Percentiles rank a stretch among this genome's conserved stretches.
Evolutionary conservation across 2,113 vertebrate species (phyloP).

Genomic region (Marcusenius ussheri): DNA sequence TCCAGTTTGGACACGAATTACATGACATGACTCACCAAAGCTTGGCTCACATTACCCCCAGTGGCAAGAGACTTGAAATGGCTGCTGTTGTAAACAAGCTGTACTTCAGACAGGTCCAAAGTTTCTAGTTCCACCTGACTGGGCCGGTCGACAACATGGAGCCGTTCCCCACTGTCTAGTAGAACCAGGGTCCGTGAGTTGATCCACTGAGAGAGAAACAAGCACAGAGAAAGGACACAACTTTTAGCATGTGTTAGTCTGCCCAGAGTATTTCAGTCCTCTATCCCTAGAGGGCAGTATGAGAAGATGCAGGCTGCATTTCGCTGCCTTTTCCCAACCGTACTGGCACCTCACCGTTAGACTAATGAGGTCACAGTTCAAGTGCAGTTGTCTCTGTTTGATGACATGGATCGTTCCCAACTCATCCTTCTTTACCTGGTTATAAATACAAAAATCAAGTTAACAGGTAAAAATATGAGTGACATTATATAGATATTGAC

Average conservation of each 20-base stretch:
- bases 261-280: not conserved
- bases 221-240: not conserved
- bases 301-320: not conserved
- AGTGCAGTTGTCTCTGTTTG: conserved; percentile 87
- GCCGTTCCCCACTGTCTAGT: conserved; percentile 88
- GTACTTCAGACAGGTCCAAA: conserved; percentile 84
- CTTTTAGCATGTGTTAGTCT: not conserved
- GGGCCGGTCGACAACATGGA: conserved; percentile 85
- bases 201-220: conserved; percentile 75
- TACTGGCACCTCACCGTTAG: conserved; percentile 73
- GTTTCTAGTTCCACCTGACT: conserved; percentile 88
- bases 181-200: conserved; percentile 84
- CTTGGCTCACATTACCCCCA: conserved; percentile 92
- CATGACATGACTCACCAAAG: conserved; percentile 65
- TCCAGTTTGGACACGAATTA: not conserved
- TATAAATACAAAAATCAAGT: conserved; percentile 6
- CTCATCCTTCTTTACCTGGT: conserved; percentile 89
- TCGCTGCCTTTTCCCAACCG: not conserved
- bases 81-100: conserved; percentile 92
- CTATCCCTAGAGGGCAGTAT: not conserved
- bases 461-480: not conserved
- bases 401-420: conserved; percentile 89
- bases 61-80: conserved; percentile 97
- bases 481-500: not conserved
- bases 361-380: conserved; percentile 92